Base-by-base conservation (phyloP, 2,888 invertebrate species). In the Leptinotarsa rubiginosa region DNA sequence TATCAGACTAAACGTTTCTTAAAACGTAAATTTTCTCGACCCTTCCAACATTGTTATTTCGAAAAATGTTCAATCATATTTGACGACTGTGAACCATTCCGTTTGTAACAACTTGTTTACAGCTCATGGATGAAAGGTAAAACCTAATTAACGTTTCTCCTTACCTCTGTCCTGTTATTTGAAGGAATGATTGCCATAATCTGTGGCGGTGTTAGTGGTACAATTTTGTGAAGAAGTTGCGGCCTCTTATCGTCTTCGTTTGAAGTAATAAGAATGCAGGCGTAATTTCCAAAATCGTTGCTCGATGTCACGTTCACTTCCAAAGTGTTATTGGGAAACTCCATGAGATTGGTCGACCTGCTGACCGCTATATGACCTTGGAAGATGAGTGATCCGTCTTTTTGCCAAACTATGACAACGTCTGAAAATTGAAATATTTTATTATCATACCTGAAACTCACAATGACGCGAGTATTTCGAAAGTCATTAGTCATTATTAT, bases 241-340 rank as follows among this genome's bases (percentile, higher is more conserved):
- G 82, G 81, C 52, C 75, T 70, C 18, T 70, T 69, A 18, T 75
- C 70, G n/a, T 80, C 70, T 18, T 79, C 73, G 10, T 79, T 73
- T 1, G 78, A 69, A 41, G 80, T 73, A 13, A 85, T 70, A 5
- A 85, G 75, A 31, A 78, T 74, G 77, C 87, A 87, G 2, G 80
- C 78, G 79, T 86, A 87, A 7, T 77, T 76, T 15, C 85, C 87
- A 49, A 70, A 83, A 76, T 87, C 87, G 0, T 71, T 59, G 4
- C 70, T 67, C 15, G 73, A 65, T 13, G 67, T 50, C 15, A 83
- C 50, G 7, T 41, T 76, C 0, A 85, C 79, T 47, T 76, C 70
- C 49, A 85, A 64, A 15, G 79, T 78, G n/a, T 80, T 80, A 49
- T 82, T 77, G 2, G 62, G 7, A 12, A 69, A 20, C 18, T 78